Conservation (phyloP, 2,113 vertebrate species). For the Cyanoliseus patagonus region DNA sequence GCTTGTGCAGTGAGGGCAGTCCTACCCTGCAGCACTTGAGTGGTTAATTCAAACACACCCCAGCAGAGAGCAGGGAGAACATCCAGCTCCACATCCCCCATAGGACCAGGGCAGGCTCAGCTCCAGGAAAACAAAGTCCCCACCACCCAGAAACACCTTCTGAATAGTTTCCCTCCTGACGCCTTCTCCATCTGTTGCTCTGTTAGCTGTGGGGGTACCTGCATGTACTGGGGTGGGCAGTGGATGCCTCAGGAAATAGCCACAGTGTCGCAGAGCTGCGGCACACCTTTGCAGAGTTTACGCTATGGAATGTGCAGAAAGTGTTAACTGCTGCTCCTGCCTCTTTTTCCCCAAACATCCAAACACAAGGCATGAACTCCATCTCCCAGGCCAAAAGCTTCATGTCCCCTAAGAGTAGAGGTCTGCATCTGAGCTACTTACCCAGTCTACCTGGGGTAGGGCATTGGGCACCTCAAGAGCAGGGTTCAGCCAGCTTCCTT, state of each 20-base stretch:
- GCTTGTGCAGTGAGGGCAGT: neutral
- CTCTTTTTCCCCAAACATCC: neutral
- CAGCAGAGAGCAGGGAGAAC: neutral
- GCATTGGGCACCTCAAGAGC: neutral
- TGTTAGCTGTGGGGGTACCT: neutral
- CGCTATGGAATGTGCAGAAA: neutral
- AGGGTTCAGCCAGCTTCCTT: neutral
- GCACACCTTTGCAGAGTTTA: neutral
- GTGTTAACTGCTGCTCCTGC: neutral
- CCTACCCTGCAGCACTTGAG: neutral
- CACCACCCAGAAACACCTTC: neutral
- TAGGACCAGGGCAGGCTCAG: neutral
- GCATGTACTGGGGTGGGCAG: neutral
- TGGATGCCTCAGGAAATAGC: accelerated
- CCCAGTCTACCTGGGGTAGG: neutral
- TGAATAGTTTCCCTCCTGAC: neutral
- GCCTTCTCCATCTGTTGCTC: neutral
- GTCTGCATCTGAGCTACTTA: neutral
- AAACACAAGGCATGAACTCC: neutral
- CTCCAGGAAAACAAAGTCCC: neutral
- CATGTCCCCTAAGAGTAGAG: neutral
- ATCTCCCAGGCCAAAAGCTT: neutral
- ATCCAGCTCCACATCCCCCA: accelerated
- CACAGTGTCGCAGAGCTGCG: neutral
- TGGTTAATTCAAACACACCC: neutral